phyloP scores from a whole-genome alignment of 2,797 vertebrate genomes.

The Peromyscus aztecus region DNA sequence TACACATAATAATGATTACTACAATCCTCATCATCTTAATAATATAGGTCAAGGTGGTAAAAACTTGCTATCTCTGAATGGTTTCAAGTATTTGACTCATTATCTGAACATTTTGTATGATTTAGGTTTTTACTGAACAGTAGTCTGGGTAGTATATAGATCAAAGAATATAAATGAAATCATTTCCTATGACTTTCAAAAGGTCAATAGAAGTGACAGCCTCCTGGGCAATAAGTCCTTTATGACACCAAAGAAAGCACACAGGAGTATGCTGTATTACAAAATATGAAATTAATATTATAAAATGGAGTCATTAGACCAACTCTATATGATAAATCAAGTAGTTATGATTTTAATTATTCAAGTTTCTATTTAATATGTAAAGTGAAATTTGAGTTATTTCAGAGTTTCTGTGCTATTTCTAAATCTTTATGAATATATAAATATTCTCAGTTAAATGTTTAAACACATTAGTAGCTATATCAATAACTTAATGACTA shows the following conservation, averaged over 20 bases:
- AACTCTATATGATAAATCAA: neutral
- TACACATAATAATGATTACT: neutral
- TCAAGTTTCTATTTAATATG: neutral
- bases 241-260: neutral
- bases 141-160: neutral
- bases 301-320: neutral
- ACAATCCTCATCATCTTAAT: neutral
- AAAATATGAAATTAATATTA: neutral
- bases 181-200: neutral
- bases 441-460: neutral
- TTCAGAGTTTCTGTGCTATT: neutral
- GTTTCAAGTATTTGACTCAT: neutral
- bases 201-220: neutral
- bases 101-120: neutral
- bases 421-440: neutral
- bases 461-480: neutral
- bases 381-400: constrained; percentile 17
- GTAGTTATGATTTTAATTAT: neutral
- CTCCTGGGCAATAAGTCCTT: neutral
- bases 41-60: neutral
- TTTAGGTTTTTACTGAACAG: neutral
- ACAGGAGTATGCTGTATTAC: neutral
- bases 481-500: constrained; percentile 10
- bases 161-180: neutral
- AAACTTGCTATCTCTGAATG: neutral